phyloP scores from a whole-genome alignment of 2,113 vertebrate genomes.

The Chunga burmeisteri region DNA sequence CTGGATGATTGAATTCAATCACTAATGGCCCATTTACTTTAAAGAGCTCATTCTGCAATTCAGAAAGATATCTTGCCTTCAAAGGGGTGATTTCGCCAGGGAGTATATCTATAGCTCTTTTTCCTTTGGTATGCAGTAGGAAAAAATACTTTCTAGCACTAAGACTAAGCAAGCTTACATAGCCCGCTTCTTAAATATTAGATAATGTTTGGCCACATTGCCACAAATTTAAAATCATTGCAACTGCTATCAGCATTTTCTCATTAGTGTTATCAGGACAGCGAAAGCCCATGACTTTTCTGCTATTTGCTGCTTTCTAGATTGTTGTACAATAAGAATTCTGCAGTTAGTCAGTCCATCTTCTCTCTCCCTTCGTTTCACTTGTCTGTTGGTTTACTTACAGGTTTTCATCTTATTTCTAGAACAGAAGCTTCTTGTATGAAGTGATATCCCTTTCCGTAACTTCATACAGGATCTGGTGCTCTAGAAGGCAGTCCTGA shows the following conservation, averaged over 20 bases:
- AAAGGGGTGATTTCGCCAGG: not conserved
- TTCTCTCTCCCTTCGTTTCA: not conserved
- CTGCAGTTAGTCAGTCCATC: not conserved
- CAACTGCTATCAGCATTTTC: not conserved
- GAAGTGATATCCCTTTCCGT: not conserved
- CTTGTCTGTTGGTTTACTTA: not conserved
- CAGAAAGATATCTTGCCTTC: slow-evolving; percentile 13
- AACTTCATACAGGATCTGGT: not conserved
- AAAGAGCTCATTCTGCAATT: slow-evolving; percentile 31
- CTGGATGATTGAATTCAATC: slow-evolving; percentile 19
- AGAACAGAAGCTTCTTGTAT: not conserved
- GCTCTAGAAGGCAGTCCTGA: not conserved
- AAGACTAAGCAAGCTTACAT: not conserved
- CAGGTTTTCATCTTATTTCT: not conserved
- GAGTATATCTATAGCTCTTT: not conserved
- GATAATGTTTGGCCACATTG: not conserved
- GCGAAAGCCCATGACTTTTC: not conserved
- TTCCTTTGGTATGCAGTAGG: not conserved
- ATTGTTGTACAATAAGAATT: not conserved
- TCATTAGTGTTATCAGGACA: not conserved
- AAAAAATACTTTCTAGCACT: not conserved
- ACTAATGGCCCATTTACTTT: slow-evolving; percentile 41
- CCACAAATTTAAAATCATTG: not conserved
- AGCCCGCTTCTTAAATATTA: not conserved
- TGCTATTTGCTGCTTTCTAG: not conserved